Base-by-base conservation (phyloP, 2,888 invertebrate species). In the Lomographa bimaculata region DNA sequence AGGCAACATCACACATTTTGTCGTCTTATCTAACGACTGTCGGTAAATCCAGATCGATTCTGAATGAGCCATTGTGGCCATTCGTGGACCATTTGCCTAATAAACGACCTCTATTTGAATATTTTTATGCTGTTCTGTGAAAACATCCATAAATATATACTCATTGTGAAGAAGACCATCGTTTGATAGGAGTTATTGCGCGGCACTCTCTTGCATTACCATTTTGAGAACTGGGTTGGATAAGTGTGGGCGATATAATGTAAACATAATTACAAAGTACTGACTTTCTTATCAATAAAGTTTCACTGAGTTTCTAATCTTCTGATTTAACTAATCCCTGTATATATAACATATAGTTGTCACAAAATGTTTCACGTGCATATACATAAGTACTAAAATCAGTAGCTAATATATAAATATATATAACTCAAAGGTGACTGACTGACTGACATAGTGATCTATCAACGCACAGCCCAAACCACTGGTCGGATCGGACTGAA, bases 61-160 rank as follows among this genome's bases (percentile, higher is more conserved):
- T 11, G 18, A 36, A 33, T 39, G 12, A 8, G 9, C 34, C 20
- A 46, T 40, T 36, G 33, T 32, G 8, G 30, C 11, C 34, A 17
- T 40, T 40, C 33, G 33, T 32, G 8, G 30, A 8, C 40, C 36
- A 44, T 48, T 43, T 43, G 25, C 28, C 7, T 34, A 40, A 48
- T 40, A 48, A 48, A 48, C 33, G 40, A 33, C 20, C 17, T 17
- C 33, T 19, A 48, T 48, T 48, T 48, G 43, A 48, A 48, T 48
- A 43, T 40, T 40, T 29, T 42, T 41, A 37, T 41, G 38, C 38
- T 38, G 37, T 46, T 41, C 26, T 32, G 28, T 19, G 38, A 34
- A 46, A 34, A 46, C 30, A 35, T 9, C 21, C 17, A 35, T 42
- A 41, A 37, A 43, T 37, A 43, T 43, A 43, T 17, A 26, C 23